Evolutionary conservation across 92 coral and sea anemone genomes (phyloP).

Genomic region (Porites divaricata): DNA sequence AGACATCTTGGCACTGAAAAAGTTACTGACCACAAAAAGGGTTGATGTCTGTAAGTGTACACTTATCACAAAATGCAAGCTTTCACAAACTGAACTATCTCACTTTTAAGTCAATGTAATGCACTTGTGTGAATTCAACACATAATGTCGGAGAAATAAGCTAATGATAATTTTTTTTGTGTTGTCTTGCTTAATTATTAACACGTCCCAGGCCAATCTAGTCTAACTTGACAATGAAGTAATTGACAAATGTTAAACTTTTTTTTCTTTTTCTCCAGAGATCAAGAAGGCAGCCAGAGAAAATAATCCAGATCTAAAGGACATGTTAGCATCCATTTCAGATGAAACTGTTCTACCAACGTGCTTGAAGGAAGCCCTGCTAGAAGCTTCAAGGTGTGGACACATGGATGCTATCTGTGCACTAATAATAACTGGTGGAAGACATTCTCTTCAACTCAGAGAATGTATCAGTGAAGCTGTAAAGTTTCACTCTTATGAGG

Average conservation of each 20-base stretch:
- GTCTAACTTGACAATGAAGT: no score
- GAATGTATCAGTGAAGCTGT: conserved; percentile 72
- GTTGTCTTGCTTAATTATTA: no score
- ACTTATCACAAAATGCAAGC: no score
- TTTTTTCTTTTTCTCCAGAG: conserved; percentile 51
- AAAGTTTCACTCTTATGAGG: conserved; percentile 60
- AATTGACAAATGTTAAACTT: neutral
- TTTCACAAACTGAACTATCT: no score
- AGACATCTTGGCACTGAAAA: no score
- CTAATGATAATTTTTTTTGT: no score
- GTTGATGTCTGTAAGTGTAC: no score
- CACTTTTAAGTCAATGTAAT: no score
- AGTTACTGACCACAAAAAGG: no score
- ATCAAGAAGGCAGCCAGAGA: conserved; percentile 86
- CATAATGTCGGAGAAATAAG: no score
- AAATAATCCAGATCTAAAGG: conserved; percentile 63
- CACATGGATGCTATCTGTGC: conserved; percentile 80
- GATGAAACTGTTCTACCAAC: conserved; percentile 62
- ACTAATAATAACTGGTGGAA: conserved; percentile 76
- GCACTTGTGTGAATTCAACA: no score
- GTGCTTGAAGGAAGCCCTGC: conserved; percentile 87
- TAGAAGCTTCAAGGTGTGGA: conserved; percentile 82
- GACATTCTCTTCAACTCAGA: conserved; percentile 61
- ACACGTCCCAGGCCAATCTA: no score
- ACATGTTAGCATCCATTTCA: conserved; percentile 59